Evolutionary conservation across 2,888 invertebrate species (phyloP).

Genomic region (Phoenoteleia sp.): DNA sequence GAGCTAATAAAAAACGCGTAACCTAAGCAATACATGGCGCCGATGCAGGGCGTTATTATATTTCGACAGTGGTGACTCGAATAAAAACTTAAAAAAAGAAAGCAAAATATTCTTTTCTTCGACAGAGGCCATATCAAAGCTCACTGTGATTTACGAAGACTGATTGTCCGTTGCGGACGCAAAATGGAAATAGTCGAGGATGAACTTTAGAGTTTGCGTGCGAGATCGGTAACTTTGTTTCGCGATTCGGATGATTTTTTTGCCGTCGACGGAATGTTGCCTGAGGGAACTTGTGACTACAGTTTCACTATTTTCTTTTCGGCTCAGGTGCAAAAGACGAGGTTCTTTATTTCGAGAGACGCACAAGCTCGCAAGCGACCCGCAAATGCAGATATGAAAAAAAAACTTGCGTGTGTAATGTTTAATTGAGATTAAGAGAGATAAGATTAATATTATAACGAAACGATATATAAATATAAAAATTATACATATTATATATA

Average conservation of each 20-base stretch:
- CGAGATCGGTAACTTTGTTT: conserved; percentile 17
- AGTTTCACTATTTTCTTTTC: conserved; percentile 67
- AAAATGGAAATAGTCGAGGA: conserved; percentile 68
- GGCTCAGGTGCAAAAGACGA: conserved; percentile 55
- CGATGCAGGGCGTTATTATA: conserved; percentile 63
- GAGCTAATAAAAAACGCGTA: conserved; percentile 66
- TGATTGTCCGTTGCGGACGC: conserved; percentile 81
- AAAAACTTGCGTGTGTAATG: conserved; percentile 69
- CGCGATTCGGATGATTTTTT: background rate
- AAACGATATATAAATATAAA: conserved; percentile 80
- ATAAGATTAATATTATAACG: conserved; percentile 78
- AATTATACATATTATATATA: conserved; percentile 81
- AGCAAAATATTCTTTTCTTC: conserved; percentile 70
- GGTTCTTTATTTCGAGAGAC: conserved; percentile 67
- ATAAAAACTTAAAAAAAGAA: conserved; percentile 42
- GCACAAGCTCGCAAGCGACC: conserved; percentile 72
- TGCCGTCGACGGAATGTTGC: conserved; percentile 31
- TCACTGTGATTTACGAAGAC: conserved; percentile 86
- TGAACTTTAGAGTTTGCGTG: conserved; percentile 55
- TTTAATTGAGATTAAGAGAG: conserved; percentile 77
- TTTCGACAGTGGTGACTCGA: conserved; percentile 64
- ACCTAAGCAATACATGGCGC: conserved; percentile 66
- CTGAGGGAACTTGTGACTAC: background rate
- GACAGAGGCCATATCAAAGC: conserved; percentile 85
- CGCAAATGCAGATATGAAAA: conserved; percentile 67